Evolutionary conservation across 2,797 vertebrate genomes (phyloP).

Genomic region (Eulemur albifrons): DNA sequence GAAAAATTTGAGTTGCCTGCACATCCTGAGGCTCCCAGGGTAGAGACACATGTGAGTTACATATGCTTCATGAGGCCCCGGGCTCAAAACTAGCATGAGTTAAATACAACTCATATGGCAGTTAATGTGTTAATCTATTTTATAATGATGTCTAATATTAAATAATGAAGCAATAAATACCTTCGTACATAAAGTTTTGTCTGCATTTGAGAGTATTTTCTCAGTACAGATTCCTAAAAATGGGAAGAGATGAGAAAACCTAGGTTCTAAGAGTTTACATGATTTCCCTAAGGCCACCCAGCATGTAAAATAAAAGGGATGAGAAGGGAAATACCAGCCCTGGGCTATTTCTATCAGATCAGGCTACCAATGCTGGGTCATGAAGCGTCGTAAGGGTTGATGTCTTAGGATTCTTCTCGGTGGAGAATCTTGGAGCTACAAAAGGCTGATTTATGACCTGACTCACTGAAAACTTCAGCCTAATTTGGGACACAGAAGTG

Average conservation of each 20-base stretch:
- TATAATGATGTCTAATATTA: conserved; percentile 9
- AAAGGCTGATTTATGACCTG: neutral
- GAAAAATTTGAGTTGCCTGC: too few species aligned
- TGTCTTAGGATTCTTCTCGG: neutral
- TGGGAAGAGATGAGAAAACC: neutral
- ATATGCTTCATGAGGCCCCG: too few species aligned
- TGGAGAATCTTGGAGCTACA: neutral
- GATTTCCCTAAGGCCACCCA: neutral
- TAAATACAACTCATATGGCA: too few species aligned
- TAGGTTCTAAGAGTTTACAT: neutral
- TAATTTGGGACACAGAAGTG: neutral
- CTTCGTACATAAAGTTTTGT: neutral
- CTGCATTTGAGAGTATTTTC: neutral
- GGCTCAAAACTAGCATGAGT: too few species aligned
- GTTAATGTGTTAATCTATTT: neutral
- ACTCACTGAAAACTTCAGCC: neutral
- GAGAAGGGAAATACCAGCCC: neutral
- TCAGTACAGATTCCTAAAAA: neutral
- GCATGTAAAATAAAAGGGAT: neutral
- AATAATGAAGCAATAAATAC: conserved; percentile 21
- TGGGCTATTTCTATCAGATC: neutral
- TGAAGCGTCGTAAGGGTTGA: neutral
- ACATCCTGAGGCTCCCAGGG: too few species aligned
- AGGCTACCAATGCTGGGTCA: neutral
- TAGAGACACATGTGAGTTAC: too few species aligned